A percentile compares a stretch with the other conserved stretches of the same genome.
These are phyloP conservation scores for Elanoides forficatus DNA, from an alignment of 2,113 vertebrate species.

Conservation along the genomic window DNA sequence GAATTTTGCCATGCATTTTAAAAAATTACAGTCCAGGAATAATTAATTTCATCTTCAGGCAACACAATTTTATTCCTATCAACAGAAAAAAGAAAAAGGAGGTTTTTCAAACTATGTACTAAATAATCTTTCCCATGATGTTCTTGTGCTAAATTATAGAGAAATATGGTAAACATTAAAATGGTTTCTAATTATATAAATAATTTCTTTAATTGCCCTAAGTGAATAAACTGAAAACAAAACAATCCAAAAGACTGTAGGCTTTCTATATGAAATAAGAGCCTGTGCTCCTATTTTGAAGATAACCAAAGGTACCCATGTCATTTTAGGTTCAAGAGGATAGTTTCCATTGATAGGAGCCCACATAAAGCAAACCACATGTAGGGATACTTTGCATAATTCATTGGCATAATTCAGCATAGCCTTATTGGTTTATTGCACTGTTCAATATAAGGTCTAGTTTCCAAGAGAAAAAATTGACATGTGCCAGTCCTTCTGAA, in stretches of 20 bases:
- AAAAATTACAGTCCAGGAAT: neutral
- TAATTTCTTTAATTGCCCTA: neutral
- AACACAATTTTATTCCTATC: neutral
- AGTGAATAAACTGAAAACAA: neutral
- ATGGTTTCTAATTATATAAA: neutral
- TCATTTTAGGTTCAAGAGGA: neutral
- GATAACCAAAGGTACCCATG: neutral
- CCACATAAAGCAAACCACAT: accelerated
- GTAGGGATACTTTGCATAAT: neutral
- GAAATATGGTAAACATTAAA: neutral
- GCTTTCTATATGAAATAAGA: neutral
- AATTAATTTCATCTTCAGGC: neutral
- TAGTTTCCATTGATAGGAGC: neutral
- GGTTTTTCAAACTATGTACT: neutral
- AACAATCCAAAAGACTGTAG: neutral
- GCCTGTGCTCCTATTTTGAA: neutral
- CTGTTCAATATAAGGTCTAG: neutral
- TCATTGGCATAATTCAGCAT: neutral
- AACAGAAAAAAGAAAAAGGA: neutral
- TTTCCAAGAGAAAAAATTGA: neutral
- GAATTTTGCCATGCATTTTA: neutral
- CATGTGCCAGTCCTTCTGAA: neutral
- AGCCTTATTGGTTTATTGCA: neutral
- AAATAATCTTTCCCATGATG: neutral
- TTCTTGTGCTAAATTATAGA: neutral